Conservation (phyloP, 2,113 vertebrate genomes). For the Eidolon helvum region DNA sequence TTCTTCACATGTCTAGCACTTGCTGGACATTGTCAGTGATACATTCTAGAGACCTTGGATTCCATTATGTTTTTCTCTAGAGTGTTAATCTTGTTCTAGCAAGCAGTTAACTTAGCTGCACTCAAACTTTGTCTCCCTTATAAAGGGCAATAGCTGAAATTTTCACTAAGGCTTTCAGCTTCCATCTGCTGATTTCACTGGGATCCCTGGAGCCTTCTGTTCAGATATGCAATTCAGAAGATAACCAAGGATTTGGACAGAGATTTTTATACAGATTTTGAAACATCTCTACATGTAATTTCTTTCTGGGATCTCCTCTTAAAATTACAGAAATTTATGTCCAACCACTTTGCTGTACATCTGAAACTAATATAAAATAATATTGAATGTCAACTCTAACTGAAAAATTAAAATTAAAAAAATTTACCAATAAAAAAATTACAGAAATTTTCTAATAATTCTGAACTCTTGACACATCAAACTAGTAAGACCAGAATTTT, state of each 20-base stretch:
- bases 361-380: too few relatives aligned
- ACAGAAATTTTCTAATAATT: background rate
- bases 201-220: background rate
- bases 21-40: background rate
- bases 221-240: background rate
- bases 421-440: background rate
- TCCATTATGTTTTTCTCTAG: background rate
- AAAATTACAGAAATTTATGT: background rate
- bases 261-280: background rate
- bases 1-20: background rate
- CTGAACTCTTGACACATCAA: background rate
- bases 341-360: too few relatives aligned
- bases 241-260: background rate
- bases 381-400: too few relatives aligned
- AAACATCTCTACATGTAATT: background rate
- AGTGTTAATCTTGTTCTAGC: background rate
- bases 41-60: background rate
- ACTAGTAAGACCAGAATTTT: background rate
- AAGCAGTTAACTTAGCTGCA: background rate
- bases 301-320: background rate
- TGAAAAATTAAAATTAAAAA: too few relatives aligned
- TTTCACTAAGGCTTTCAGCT: background rate
- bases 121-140: background rate
- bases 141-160: background rate
- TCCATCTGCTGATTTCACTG: background rate